phyloP scores from a whole-genome alignment of 2,797 vertebrate genomes.

The Rhinella marina region DNA sequence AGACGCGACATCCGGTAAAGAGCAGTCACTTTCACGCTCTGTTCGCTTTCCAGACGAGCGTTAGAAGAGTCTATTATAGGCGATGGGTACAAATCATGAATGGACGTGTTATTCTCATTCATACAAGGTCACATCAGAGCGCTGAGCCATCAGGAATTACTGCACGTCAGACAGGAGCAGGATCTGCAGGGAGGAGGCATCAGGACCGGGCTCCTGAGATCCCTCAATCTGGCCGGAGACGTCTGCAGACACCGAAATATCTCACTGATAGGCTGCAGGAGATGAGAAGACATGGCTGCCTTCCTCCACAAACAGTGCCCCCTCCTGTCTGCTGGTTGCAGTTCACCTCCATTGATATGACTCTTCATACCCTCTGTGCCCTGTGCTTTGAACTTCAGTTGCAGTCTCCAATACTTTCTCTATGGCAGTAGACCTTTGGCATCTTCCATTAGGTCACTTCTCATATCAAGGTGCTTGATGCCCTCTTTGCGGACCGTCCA shows the following conservation, averaged over 20 bases:
- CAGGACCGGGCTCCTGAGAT: no score
- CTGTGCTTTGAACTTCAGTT: not conserved
- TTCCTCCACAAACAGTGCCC: not conserved
- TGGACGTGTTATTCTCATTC: not conserved
- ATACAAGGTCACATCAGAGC: conserved; percentile 2
- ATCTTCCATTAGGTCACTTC: not conserved
- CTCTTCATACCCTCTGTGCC: not conserved
- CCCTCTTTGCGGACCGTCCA: no score
- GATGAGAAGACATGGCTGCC: not conserved
- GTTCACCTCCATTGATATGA: no score
- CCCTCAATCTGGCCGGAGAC: no score
- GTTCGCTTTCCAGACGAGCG: not conserved
- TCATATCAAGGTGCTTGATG: not conserved
- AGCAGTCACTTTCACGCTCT: conserved; percentile 35
- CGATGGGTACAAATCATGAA: not conserved
- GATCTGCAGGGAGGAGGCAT: no score
- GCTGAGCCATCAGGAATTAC: not conserved
- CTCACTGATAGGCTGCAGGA: not conserved
- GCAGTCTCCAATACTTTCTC: not conserved
- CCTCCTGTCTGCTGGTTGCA: no score
- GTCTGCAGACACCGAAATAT: no score
- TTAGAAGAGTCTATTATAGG: conserved; percentile 27
- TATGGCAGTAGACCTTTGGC: not conserved
- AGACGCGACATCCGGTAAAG: not conserved
- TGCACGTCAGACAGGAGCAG: not conserved